Evolutionary conservation across 2,888 invertebrate species (phyloP).

Genomic region (Lycophotia porphyrea): DNA sequence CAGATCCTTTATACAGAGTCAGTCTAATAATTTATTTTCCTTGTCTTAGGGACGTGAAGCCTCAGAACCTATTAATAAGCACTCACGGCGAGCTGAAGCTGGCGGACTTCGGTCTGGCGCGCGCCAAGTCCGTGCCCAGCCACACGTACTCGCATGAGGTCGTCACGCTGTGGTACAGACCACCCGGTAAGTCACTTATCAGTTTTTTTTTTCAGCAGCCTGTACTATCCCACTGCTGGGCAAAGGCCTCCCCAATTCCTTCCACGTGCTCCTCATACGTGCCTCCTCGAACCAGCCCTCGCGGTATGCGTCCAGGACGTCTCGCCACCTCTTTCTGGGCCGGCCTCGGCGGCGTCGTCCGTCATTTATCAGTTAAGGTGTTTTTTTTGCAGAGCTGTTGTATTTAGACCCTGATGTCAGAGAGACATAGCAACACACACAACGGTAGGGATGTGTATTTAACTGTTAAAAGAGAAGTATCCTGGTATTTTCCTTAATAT

Average conservation of each 20-base stretch:
- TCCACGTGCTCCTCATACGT: no score
- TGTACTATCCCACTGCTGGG: no score
- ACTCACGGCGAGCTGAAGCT: slow-evolving; percentile 99
- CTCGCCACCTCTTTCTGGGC: no score
- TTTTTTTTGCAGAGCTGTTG: background rate
- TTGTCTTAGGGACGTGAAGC: slow-evolving; percentile 95
- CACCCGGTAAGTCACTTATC: slow-evolving; percentile 92
- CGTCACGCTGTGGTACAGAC: slow-evolving; percentile 99
- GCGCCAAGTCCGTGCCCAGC: slow-evolving; percentile 99
- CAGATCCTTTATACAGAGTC: background rate
- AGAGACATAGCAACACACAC: no score
- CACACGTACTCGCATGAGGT: slow-evolving; percentile 99
- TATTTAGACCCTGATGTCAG: background rate
- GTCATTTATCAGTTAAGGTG: slow-evolving; percentile 31
- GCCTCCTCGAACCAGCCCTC: no score
- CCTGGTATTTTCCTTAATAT: background rate
- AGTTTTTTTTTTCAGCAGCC: no score
- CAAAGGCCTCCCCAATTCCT: no score
- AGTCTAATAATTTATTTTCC: background rate
- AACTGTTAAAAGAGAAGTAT: background rate
- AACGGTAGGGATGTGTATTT: background rate
- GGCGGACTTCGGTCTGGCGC: slow-evolving; percentile 99
- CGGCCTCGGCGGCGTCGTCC: no score
- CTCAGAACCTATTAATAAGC: slow-evolving; percentile 99
- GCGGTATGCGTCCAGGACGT: no score